Evolutionary conservation across 1,140 invertebrate species (phyloP), one percentile per base, ranked within the genome.

Genomic region (Vanessa tameamea): DNA sequence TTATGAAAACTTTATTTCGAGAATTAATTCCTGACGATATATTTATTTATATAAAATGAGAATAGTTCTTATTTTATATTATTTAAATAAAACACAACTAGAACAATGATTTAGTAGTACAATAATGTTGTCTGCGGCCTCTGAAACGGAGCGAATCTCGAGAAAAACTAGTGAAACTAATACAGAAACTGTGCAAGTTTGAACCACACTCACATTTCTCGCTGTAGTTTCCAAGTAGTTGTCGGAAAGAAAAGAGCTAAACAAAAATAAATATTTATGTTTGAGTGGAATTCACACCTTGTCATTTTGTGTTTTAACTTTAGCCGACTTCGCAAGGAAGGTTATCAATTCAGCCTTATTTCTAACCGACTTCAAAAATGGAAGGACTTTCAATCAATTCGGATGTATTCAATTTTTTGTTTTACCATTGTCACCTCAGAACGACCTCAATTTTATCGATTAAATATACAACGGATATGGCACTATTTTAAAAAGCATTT

Each of bases 111-210:
- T 59, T 14, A 26, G 23, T 11, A 59, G 57, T 61, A 43, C 57
- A 61, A 61, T 61, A 61, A 15, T 16, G 57, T 37, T 31, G 16
- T 26, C 57, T 11, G 31, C 23, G 31, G 63, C 47, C 43, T 64
- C 43, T 47, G 57, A 59, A 55, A 65, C 64, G 55, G 48, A 68
- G 63, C 55, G 51, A 66, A 57, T 69, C 69, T 13, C 23, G 71
- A 73, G 65, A 77, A 79, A 76, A 77, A 77, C 59, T 71, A 67
- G 63, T 59, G 57, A 47, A 64, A 73, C 61, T 61, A 73, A 75
- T 72, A 66, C 69, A 51, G 48, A 48, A 53, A 72, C 64, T 72
- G 64, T 16, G 59, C 16, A 47, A 72, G 64, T 72, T 72, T 69
- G 23, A 50, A 53, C 68, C 68, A 61, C 68, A 69, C 23, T 65